Percentiles rank a stretch among this genome's conserved stretches.
These are phyloP conservation scores for Baryphthengus martii DNA, from an alignment of 2,113 vertebrate genomes.

Conservation along the genomic window DNA sequence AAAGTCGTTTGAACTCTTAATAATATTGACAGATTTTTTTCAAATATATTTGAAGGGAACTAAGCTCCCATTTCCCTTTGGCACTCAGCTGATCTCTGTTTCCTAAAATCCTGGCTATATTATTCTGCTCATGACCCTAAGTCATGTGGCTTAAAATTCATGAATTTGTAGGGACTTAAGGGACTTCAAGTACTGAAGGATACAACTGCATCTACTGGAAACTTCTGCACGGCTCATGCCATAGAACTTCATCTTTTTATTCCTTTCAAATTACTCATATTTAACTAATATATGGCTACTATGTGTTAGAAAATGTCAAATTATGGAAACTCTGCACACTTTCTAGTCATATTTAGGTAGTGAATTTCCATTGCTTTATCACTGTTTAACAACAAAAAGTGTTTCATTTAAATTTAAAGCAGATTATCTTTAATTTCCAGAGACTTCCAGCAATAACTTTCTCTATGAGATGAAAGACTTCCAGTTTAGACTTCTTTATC, in stretches of 20 bases:
- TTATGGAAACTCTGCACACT: neutral
- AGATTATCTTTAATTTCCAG: neutral
- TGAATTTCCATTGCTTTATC: neutral
- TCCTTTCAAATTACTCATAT: neutral
- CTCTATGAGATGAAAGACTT: neutral
- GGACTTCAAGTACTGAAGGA: neutral
- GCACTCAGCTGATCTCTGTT: neutral
- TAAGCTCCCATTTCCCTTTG: neutral
- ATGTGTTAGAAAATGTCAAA: neutral
- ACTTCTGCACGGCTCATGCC: neutral
- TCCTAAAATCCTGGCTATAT: neutral
- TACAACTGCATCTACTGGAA: neutral
- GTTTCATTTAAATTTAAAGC: neutral
- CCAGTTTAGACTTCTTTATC: neutral
- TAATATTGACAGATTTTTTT: neutral
- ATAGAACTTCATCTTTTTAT: neutral
- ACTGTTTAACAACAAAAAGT: neutral
- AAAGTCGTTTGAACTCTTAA: neutral
- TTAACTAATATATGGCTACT: neutral
- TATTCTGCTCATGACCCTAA: neutral
- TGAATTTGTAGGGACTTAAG: neutral
- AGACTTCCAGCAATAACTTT: neutral
- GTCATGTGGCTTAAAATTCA: neutral
- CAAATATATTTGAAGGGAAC: neutral
- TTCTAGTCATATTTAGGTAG: neutral